Conservation (phyloP, 37 sponge, comb jelly and placozoan species). For the Mnemiopsis leidyi region DNA sequence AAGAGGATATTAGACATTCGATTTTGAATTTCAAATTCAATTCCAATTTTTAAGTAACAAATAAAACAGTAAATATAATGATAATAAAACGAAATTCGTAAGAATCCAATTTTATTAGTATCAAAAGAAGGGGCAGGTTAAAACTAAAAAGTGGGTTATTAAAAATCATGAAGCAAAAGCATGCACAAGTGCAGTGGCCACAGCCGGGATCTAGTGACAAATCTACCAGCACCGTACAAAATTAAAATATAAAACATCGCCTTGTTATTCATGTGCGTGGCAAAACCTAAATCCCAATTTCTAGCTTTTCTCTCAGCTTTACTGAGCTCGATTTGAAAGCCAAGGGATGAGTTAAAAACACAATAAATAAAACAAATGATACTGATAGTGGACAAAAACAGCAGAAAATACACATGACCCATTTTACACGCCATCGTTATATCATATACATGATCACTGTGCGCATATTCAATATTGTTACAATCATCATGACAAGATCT, state of each 20-base stretch:
- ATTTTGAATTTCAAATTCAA: no score
- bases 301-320: not conserved
- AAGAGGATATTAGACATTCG: no score
- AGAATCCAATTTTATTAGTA: constrained; percentile 59
- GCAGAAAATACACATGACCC: constrained; percentile 42
- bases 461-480: not conserved
- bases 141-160: constrained; percentile 64
- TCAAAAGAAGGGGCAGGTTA: constrained; percentile 62
- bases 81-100: constrained; percentile 65
- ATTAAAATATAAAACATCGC: constrained; percentile 52
- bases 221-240: not conserved
- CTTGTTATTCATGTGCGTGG: not conserved
- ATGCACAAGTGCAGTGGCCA: not conserved
- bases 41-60: no score
- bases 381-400: constrained; percentile 48
- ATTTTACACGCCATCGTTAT: not conserved
- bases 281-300: not conserved
- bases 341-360: constrained; percentile 42
- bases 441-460: not conserved
- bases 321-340: not conserved
- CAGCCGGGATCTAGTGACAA: not conserved
- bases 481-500: not conserved
- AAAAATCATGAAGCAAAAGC: constrained; percentile 33
- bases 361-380: constrained; percentile 47
- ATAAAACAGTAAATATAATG: constrained; percentile 2